Evolutionary conservation across 2,888 invertebrate genomes (phyloP).

Genomic region (Phanerotoma sp.): DNA sequence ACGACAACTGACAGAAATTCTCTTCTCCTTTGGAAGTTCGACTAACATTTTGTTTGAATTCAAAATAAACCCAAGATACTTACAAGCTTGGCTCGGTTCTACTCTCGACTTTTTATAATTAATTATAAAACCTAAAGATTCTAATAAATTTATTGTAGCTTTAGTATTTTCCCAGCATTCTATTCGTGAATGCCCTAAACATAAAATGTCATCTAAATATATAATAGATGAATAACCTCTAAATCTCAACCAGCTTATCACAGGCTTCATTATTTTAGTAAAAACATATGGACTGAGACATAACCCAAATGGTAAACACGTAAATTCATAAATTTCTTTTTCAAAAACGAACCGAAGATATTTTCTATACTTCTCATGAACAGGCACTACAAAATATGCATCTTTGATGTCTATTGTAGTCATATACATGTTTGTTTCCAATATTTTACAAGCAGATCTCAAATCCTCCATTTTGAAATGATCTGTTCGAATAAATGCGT

Average conservation of each 20-base stretch:
- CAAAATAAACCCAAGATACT: slow-evolving; percentile 23
- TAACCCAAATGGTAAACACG: background rate
- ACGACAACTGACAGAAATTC: background rate
- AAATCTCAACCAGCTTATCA: background rate
- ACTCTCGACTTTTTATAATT: slow-evolving; percentile 19
- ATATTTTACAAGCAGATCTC: background rate
- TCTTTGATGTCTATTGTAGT: background rate
- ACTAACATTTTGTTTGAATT: slow-evolving; percentile 16
- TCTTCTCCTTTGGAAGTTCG: slow-evolving; percentile 21
- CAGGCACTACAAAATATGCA: background rate
- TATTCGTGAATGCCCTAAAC: background rate
- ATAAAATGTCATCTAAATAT: slow-evolving; percentile 12
- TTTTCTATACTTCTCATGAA: background rate
- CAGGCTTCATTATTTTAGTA: slow-evolving; percentile 4
- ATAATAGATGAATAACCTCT: background rate
- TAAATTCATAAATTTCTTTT: background rate
- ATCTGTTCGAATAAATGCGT: background rate
- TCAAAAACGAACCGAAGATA: slow-evolving; percentile 1
- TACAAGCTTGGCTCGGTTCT: slow-evolving; percentile 11
- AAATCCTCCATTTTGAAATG: slow-evolving; percentile 8
- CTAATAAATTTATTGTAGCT: slow-evolving; percentile 9
- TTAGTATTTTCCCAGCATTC: slow-evolving; percentile 4
- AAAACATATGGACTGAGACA: background rate
- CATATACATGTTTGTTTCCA: background rate
- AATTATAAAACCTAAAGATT: slow-evolving; percentile 18